Evolutionary conservation across 1,140 invertebrate genomes (phyloP), one percentile per base, ranked within the genome.

Genomic region (Platyscapa corneri): DNA sequence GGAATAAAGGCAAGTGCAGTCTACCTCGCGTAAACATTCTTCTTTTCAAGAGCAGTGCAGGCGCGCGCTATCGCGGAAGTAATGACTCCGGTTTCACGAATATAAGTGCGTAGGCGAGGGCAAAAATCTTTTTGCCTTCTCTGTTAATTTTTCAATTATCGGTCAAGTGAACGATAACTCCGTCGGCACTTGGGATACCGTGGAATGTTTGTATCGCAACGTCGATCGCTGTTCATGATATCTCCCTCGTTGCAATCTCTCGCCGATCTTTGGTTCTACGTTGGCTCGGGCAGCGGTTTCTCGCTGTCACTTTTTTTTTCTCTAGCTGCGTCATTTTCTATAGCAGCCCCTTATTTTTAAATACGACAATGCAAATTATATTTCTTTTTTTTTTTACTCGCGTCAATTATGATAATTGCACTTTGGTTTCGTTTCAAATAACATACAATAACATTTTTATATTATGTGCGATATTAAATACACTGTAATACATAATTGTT

Each of bases 171-270:
- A 75, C 77, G 83, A 85, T 85, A 85, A 85, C 34, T 23, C 76
- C 18, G 30, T 39, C 30, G 60, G n/a, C 56, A 46, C 49, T 83
- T 78, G 67, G 76, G 46, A 85, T 64, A 72, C 83, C 56, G 49
- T 64, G 83, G 83, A 85, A 85, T 85, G 77, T 81, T 85, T 85
- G 67, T 85, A 85, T 81, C 77, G 65, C 77, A 16, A 56, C 32
- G 77, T 34, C 70, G 77, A 85, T 85, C 83, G 67, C 77, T 6
- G 49, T 32, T 75, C 46, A 20, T 53, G 78, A 85, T 85, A 85
- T 85, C 83, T 79, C 23, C 27, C 23, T 49, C 20, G 0, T 32
- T 30, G 60, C 78, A 84, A 85, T 85, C 84, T 74, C 49, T 10
- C 76, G 34, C 37, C 46, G 67, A 85, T 85, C 84, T 85, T 84